Evolutionary conservation across 2,113 vertebrate genomes (phyloP).

Genomic region (Ploceus nigricollis): DNA sequence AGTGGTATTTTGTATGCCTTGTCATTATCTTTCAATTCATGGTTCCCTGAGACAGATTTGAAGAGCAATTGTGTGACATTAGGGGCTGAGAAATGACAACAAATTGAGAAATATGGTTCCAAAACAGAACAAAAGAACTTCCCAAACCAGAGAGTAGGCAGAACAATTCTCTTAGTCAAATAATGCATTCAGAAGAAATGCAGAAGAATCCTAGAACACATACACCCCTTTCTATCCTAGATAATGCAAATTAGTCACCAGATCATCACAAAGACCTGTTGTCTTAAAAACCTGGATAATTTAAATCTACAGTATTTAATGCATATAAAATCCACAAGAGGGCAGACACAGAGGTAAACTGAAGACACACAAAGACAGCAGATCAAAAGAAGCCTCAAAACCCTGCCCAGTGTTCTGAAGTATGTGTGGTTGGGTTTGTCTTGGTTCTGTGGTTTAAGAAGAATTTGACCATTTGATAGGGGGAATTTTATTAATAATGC

Average conservation of each 20-base stretch:
- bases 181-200: not conserved
- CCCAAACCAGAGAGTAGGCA: not conserved
- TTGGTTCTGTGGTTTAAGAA: not conserved
- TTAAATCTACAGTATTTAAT: not conserved
- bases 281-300: not conserved
- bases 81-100: not conserved
- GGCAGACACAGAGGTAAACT: slow-evolving; percentile 10
- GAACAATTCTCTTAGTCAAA: not conserved
- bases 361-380: not conserved
- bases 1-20: not conserved
- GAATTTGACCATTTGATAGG: not conserved
- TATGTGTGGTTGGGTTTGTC: not conserved
- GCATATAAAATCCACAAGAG: slow-evolving; percentile 23
- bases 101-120: not conserved
- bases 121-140: not conserved
- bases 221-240: not conserved
- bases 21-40: not conserved
- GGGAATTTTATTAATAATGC: not conserved
- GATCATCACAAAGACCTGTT: not conserved
- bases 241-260: not conserved
- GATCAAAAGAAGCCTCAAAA: not conserved
- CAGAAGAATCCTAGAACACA: not conserved
- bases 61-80: not conserved
- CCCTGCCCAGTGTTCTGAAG: not conserved
- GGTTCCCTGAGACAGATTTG: not conserved